Conservation (phyloP, 2,888 invertebrate genomes). For the Trachelus tabidus region DNA sequence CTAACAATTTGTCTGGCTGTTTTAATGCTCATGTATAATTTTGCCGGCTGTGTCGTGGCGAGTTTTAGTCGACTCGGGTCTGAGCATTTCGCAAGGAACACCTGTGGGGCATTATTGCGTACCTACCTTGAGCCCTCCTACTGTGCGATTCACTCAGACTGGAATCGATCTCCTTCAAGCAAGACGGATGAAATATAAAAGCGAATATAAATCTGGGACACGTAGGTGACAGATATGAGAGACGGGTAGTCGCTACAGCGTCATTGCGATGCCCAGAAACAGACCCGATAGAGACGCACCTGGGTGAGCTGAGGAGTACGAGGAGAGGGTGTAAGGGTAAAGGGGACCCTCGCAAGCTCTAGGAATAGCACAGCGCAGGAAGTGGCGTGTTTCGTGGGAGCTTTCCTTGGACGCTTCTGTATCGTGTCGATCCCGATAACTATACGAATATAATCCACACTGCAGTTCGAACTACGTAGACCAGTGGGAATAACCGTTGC, state of each 20-base stretch:
- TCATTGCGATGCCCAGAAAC: neutral
- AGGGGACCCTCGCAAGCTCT: neutral
- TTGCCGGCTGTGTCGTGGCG: slow-evolving; percentile 1
- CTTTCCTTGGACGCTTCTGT: slow-evolving; percentile 1
- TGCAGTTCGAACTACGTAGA: neutral
- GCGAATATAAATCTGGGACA: neutral
- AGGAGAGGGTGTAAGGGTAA: neutral
- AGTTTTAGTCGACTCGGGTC: neutral
- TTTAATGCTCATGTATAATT: neutral
- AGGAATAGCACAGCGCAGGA: slow-evolving; percentile 6
- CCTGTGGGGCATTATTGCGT: slow-evolving; percentile 19
- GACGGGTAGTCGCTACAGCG: neutral
- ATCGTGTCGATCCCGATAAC: slow-evolving; percentile 2
- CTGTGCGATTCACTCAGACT: slow-evolving; percentile 3
- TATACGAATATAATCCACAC: neutral
- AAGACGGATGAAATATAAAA: neutral
- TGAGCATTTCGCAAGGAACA: slow-evolving; percentile 16
- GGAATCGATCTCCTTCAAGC: neutral
- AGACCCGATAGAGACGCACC: neutral
- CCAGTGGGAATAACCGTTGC: neutral
- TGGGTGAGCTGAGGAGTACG: neutral
- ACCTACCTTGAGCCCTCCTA: slow-evolving; percentile 6
- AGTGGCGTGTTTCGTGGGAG: slow-evolving; percentile 2
- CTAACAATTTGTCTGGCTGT: neutral
- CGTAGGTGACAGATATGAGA: neutral